Evolutionary conservation across 2,113 vertebrate species (phyloP), one percentile per base, ranked within the genome.

Genomic region (Alethe castanea): DNA sequence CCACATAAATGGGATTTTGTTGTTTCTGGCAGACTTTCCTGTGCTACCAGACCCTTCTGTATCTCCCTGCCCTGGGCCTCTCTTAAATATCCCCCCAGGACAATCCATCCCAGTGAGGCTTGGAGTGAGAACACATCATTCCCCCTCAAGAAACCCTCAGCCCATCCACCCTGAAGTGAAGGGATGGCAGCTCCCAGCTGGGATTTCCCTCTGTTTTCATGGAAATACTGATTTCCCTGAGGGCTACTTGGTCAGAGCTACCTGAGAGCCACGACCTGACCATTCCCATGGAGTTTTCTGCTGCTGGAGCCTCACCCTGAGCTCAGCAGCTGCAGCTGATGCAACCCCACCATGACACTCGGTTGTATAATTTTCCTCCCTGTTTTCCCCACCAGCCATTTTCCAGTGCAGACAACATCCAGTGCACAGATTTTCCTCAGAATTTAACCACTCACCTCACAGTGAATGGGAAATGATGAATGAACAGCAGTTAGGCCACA

Each of bases 161-260:
- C 33, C 61, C 11, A 3, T 12, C 9, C 35, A 22, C 2, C 80
- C 62, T 16, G 15, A 29, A 38, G 35, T 4, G 40, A 10, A 11
- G 38, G 2, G 29, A 8, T 33, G 45, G 79, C 42, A 45, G 33
- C 52, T 36, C 11, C 13, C 6, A 7, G 74, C 50, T n/a, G 52
- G 1, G 6, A 35, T 33, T 50, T 71, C 61, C n/a, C 62, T 42
- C 36, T 33, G 12, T 50, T 70, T 20, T 14, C 67, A 11, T 5
- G 45, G 57, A 10, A 59, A 17, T 35, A 1, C 24, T 17, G 25
- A 4, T n/a, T 20, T 25, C 0, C 0, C 11, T 6, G 56, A 53
- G 52, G 26, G 42, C 1, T 53, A 18, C 38, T 26, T 20, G 59
- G 5, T 20, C 2, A 3, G 56, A 47, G 72, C 23, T 36, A 33